A percentile compares a stretch with the other conserved stretches of the same genome.
phyloP scores from a whole-genome alignment of 2,113 vertebrate species.

The Orycteropus afer region DNA sequence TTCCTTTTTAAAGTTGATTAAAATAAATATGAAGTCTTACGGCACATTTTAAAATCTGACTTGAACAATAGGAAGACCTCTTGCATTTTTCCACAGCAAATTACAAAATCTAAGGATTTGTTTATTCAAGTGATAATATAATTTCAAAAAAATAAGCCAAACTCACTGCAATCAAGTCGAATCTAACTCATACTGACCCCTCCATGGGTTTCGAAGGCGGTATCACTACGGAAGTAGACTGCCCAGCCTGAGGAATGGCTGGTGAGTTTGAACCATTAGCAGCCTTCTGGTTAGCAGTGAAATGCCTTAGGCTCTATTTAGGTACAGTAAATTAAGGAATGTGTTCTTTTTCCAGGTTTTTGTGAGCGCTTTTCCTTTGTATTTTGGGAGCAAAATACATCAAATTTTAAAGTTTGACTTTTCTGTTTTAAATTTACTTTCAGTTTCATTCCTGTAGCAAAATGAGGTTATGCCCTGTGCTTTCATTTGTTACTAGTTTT shows the following conservation, averaged over 20 bases:
- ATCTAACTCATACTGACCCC: too few species aligned
- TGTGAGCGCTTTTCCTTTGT: neutral
- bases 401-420: neutral
- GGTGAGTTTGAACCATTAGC: too few species aligned
- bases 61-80: neutral
- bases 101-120: neutral
- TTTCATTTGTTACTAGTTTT: slow-evolving; percentile 59
- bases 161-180: too few species aligned
- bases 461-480: neutral
- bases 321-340: neutral
- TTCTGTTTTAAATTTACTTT: slow-evolving; percentile 46
- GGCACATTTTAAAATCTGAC: slow-evolving; percentile 6
- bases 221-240: too few species aligned
- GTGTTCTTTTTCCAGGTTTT: neutral
- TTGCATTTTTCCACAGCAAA: neutral
- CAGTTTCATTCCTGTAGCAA: fast-evolving
- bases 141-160: neutral
- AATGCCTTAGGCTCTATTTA: too few species aligned
- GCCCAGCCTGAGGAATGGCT: too few species aligned
- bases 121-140: neutral
- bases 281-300: too few species aligned
- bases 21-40: slow-evolving; percentile 56
- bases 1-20: slow-evolving; percentile 67
- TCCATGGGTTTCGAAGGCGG: too few species aligned
- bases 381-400: neutral